Evolutionary conservation across 2,888 invertebrate species (phyloP).

Genomic region (Drosophila engyochracea): DNA sequence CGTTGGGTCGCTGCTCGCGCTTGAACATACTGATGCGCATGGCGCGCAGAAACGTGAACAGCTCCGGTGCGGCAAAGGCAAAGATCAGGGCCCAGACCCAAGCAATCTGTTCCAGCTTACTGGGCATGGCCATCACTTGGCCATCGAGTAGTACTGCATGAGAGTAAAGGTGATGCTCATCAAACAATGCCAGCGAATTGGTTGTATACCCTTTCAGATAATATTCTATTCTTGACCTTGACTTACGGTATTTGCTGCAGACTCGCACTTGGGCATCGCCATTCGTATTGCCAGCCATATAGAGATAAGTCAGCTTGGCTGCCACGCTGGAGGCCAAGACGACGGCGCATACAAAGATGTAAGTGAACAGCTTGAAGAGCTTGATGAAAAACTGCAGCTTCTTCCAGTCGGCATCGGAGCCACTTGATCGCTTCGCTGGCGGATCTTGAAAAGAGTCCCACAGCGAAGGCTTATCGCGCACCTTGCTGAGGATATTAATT

Average conservation of each 20-base stretch:
- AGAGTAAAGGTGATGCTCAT: constrained; percentile 11
- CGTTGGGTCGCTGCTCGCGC: constrained; percentile 87
- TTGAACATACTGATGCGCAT: constrained; percentile 91
- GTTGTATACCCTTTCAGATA: not conserved
- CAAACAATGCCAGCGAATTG: not conserved
- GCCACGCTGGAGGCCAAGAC: constrained; percentile 89
- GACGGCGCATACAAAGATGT: constrained; percentile 88
- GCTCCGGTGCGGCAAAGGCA: constrained; percentile 91
- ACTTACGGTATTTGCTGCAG: constrained; percentile 87
- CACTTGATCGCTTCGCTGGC: constrained; percentile 89
- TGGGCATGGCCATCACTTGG: constrained; percentile 50
- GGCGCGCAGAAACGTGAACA: constrained; percentile 90
- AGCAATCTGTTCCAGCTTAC: constrained; percentile 88
- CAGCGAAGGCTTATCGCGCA: constrained; percentile 85
- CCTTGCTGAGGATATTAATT: constrained; percentile 46
- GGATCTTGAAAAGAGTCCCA: constrained; percentile 94
- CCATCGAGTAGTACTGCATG: constrained; percentile 49
- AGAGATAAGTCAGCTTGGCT: constrained; percentile 90
- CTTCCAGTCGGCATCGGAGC: constrained; percentile 88
- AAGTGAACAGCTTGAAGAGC: constrained; percentile 89
- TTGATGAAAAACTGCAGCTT: constrained; percentile 89
- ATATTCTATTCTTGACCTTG: not conserved
- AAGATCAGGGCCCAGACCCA: constrained; percentile 94
- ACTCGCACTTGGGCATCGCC: constrained; percentile 88
- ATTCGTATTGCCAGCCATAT: constrained; percentile 87